Evolutionary conservation across 2,113 vertebrate genomes (phyloP).

Genomic region (Planiliza haematocheilus): DNA sequence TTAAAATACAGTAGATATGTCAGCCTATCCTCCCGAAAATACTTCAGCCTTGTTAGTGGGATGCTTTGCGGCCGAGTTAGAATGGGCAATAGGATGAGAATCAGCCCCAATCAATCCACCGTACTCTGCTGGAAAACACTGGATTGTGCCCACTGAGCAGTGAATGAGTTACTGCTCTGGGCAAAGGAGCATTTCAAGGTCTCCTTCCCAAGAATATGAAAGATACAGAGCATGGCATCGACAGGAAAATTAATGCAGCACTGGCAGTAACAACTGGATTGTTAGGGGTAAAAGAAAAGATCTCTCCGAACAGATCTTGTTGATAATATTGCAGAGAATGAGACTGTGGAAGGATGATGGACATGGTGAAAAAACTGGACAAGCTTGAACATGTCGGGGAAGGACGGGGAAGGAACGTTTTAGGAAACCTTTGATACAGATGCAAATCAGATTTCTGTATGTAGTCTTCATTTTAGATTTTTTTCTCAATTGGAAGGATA

Average conservation of each 20-base stretch:
- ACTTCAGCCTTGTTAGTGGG: not conserved
- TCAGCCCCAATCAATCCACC: not conserved
- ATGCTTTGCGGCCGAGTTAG: not conserved
- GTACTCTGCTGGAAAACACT: not conserved
- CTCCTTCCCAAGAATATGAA: no score
- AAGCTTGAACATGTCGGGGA: not conserved
- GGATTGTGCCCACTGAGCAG: conserved; percentile 2
- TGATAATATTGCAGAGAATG: not conserved
- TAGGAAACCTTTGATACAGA: no score
- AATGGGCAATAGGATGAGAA: not conserved
- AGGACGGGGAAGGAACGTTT: no score
- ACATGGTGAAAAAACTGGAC: not conserved
- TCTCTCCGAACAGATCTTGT: not conserved
- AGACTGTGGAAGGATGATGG: no score
- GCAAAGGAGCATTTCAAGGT: not conserved
- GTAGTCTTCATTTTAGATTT: no score
- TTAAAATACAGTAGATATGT: not conserved
- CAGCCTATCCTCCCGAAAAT: not conserved
- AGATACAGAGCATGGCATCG: conserved; percentile 1
- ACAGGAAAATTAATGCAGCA: conserved; percentile 13
- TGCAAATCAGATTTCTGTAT: no score
- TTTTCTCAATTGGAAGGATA: no score
- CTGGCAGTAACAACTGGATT: conserved; percentile 13
- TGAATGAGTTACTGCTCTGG: no score
- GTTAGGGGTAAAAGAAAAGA: no score